Percentiles rank a stretch among this genome's conserved stretches.
Conservation (phyloP, 2,113 vertebrate genomes). For the Trogon surrucura region DNA sequence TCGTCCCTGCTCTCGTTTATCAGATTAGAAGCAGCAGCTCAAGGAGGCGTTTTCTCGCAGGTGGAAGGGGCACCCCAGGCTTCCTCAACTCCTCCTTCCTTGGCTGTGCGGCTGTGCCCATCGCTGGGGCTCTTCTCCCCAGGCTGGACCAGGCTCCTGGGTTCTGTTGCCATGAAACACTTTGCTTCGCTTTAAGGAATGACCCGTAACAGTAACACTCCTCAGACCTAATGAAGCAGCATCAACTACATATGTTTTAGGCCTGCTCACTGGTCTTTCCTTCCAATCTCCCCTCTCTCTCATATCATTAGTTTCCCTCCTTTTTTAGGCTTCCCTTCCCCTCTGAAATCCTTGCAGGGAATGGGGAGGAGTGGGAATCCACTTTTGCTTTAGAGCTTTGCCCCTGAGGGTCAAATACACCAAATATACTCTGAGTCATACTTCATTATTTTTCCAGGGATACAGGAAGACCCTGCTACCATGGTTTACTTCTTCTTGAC, state of each 20-base stretch:
- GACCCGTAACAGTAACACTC: neutral
- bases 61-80: neutral
- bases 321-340: neutral
- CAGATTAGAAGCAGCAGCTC: neutral
- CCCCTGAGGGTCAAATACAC: neutral
- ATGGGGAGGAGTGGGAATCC: neutral
- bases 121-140: neutral
- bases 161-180: neutral
- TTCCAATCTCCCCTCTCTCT: neutral
- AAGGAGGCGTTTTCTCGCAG: neutral
- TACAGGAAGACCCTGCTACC: neutral
- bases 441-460: neutral
- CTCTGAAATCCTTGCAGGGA: neutral
- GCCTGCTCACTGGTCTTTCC: neutral
- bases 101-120: neutral
- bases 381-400: neutral
- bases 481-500: neutral
- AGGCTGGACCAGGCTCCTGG: neutral
- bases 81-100: neutral
- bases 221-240: neutral
- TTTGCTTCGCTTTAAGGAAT: neutral
- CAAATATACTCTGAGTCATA: neutral
- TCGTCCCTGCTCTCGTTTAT: accelerated
- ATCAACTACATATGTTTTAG: neutral
- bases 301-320: neutral